Conservation (phyloP, 30 jellyfish, hydroid and myxozoan genomes). For the Turritopsis dohrnii region DNA sequence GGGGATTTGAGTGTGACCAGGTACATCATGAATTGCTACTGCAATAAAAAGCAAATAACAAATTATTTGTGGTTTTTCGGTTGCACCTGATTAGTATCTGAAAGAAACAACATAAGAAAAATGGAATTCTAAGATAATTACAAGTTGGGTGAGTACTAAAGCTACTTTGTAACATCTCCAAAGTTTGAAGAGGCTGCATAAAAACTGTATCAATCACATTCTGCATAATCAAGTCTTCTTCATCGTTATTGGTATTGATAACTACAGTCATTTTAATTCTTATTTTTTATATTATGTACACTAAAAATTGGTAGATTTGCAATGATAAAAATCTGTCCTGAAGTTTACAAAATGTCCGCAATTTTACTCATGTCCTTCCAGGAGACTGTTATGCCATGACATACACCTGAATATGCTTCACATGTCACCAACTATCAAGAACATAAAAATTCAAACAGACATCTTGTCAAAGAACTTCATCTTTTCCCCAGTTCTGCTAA, state of each 20-base stretch:
- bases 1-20: not conserved
- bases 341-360: too few species aligned
- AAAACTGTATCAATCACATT: not conserved
- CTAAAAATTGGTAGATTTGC: not conserved
- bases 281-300: too few species aligned
- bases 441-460: too few species aligned
- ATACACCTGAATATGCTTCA: too few species aligned
- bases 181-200: not conserved
- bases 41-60: not conserved
- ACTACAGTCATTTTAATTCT: not conserved
- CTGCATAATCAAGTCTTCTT: not conserved
- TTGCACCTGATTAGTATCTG: too few species aligned
- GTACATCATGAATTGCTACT: not conserved
- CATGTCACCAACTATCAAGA: too few species aligned
- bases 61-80: too few species aligned
- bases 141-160: slow-evolving; percentile 14
- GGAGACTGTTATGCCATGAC: too few species aligned
- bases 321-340: not conserved
- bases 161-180: slow-evolving; percentile 1
- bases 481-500: too few species aligned
- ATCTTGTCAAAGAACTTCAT: too few species aligned
- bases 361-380: too few species aligned
- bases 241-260: not conserved
- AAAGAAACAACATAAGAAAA: not conserved
- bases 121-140: not conserved